Conservation (phyloP, 2,797 vertebrate species). For the Vireo griseus region DNA sequence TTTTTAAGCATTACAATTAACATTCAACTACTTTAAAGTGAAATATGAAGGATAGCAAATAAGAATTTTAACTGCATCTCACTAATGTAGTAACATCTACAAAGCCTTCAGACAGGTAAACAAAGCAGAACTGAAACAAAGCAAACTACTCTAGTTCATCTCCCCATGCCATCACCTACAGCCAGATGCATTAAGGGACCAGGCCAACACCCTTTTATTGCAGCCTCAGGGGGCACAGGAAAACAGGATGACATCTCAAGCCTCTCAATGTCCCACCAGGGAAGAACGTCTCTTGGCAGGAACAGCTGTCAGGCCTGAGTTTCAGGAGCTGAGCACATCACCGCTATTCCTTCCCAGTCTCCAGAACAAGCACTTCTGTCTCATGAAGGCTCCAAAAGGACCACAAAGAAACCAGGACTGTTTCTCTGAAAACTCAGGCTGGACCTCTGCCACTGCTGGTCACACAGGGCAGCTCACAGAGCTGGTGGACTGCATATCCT, state of each 20-base stretch:
- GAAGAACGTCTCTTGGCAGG: not conserved
- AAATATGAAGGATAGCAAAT: not conserved
- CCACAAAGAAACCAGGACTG: not conserved
- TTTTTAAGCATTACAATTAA: not conserved
- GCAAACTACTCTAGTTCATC: not conserved
- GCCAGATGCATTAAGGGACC: not conserved
- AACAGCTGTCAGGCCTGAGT: not conserved
- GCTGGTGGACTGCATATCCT: not conserved
- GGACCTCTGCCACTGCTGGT: not conserved
- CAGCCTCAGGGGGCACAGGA: not conserved
- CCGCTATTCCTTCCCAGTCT: not conserved
- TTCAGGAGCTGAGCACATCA: not conserved
- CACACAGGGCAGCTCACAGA: not conserved
- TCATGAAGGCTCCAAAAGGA: not conserved
- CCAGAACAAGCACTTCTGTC: not conserved
- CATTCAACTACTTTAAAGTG: not conserved
- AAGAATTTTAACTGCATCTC: not conserved
- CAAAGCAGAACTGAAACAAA: not conserved
- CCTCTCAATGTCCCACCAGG: not conserved
- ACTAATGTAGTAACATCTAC: not conserved
- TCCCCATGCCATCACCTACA: accelerated
- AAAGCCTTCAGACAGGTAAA: not conserved
- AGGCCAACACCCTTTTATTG: not conserved
- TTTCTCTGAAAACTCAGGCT: not conserved
- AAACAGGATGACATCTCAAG: not conserved